Evolutionary conservation across 2,797 vertebrate species (phyloP), one percentile per base, ranked within the genome.

Genomic region (Hippoglossus hippoglossus): DNA sequence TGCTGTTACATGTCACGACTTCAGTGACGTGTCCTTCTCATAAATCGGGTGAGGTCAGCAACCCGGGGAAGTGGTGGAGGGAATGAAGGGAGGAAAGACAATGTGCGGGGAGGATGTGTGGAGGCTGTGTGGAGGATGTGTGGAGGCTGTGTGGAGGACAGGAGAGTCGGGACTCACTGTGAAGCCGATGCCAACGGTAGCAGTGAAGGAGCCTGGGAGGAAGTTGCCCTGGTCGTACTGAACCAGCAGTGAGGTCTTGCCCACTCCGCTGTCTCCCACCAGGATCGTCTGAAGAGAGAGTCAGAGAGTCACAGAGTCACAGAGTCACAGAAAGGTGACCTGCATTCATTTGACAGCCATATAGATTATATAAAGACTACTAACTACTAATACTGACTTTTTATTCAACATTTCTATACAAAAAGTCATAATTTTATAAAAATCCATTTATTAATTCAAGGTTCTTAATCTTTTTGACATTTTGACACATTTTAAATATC

Each of bases 211-310:
- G 50, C 95, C 96, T 0, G 93, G 81, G 73, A 96, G 92, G 91
- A 97, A 97, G 87, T 97, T 97, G 77, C 96, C 96, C 94, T 97
- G 97, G 90, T 98, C 95, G 75, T 95, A 96, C 87, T 97, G 96
- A 39, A 96, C 97, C 81, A 98, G 92, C 72, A 97, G 93, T 49
- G 96, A 97, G 0, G 96, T 98, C 92, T 97, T 97, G 52, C 96
- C 96, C 83, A 96, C 96, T 0, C 95, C 95, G 0, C 96, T 96
- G 93, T 96, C 96, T 28, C 96, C 96, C 1, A 96, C 93, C 70
- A 96, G 92, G 91, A 96, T 95, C 0, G 94, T 97, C 96, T 97
- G 93, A 34, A 67, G 66, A 56, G 50, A n/a, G n/a, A n/a, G n/a
- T n/a, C 76, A 39, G 36, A 18, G 41, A 46, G 41, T 67, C 63